Base-by-base conservation (phyloP, 2,888 invertebrate genomes). In the Heterodera filipjevi region DNA sequence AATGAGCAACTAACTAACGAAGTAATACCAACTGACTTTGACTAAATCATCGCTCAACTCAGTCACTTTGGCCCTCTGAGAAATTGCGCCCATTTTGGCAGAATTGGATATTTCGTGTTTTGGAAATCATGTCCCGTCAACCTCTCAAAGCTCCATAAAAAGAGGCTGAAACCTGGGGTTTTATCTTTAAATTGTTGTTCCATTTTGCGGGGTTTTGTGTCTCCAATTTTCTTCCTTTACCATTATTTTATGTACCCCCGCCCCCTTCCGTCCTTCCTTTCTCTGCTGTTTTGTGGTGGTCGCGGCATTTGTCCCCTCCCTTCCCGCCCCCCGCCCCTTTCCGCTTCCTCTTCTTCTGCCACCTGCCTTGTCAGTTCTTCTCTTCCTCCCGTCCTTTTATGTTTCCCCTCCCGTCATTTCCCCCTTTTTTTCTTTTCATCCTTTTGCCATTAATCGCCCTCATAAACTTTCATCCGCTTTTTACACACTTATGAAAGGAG, bases 401-500 rank as follows among this genome's bases (percentile, higher is more conserved):
- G 44, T n/a, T n/a, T n/a, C 73, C 12, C n/a, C n/a, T 33, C 33
- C 73, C 32, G n/a, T 46, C 39, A 44, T 22, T 73, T 46, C n/a
- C 59, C n/a, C 27, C n/a, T 10, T n/a, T 10, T n/a, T n/a, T 10
- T 10, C n/a, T 27, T 59, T 59, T 59, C 59, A 16, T 59, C 59
- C 59, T n/a, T n/a, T 27, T 22, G 27, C 10, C 59, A 59, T 59
- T 59, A 59, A n/a, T 59, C n/a, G 59, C 59, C 8, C 59, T 53
- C 59, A 59, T 59, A 59, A 59, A 59, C 59, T 59, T 59, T 59
- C 59, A 59, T 59, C 59, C 59, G 59, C 5, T 27, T 27, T 59
- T 59, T 59, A 22, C 22, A 59, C 59, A 59, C 59, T 22, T n/a
- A 59, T 59, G 49, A 14, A 49, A 49, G 49, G 49, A 16, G 16